A percentile compares a stretch with the other conserved stretches of the same genome.
Conservation (phyloP, 1,140 invertebrate species). For the Dendroctonus valens region DNA sequence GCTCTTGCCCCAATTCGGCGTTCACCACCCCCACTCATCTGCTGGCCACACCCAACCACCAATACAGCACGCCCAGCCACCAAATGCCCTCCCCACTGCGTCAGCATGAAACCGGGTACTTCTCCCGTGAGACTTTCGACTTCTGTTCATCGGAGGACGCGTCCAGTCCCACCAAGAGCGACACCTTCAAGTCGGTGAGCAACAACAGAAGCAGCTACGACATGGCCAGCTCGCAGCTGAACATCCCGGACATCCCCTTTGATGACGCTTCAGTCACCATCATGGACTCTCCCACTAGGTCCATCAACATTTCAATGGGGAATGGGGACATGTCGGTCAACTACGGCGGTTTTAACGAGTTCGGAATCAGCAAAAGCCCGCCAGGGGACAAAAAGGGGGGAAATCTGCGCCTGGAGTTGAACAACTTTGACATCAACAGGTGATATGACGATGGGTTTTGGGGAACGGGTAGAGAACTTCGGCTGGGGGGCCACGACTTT, state of each 20-base stretch:
- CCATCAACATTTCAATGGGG: constrained; percentile 20
- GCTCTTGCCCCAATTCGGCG: constrained; percentile 11
- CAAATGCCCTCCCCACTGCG: constrained; percentile 9
- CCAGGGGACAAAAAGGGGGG: constrained; percentile 29
- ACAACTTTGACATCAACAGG: constrained; percentile 40
- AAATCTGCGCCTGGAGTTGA: constrained; percentile 38
- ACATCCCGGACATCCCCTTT: constrained; percentile 41
- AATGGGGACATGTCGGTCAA: neutral
- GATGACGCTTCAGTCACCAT: constrained; percentile 30
- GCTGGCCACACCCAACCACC: constrained; percentile 10
- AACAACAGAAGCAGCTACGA: constrained; percentile 37
- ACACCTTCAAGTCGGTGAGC: constrained; percentile 40
- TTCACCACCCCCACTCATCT: constrained; percentile 24
- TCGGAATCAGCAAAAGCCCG: constrained; percentile 37
- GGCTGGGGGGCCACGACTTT: neutral
- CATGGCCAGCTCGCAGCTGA: constrained; percentile 38
- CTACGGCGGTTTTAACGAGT: constrained; percentile 31
- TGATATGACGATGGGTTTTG: constrained; percentile 28
- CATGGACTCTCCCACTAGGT: neutral
- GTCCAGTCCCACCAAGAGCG: constrained; percentile 34
- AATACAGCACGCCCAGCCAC: constrained; percentile 14
- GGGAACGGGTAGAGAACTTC: neutral
- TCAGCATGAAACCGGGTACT: constrained; percentile 27
- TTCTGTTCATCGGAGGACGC: constrained; percentile 38
- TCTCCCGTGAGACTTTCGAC: constrained; percentile 32